Evolutionary conservation across 1,140 invertebrate genomes (phyloP).

Genomic region (Phortica variegata): DNA sequence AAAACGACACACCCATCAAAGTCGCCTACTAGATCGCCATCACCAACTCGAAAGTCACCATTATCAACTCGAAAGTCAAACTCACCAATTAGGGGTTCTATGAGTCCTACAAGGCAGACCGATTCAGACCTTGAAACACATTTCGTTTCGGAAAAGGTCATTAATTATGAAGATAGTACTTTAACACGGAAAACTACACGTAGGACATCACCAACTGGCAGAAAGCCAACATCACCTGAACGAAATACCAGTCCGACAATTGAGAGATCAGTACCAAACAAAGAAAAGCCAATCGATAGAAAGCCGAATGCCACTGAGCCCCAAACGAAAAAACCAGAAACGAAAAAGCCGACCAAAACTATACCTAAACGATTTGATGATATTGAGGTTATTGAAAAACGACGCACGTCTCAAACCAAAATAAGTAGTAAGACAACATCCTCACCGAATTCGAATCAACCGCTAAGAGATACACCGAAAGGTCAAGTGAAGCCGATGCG

Average conservation of each 20-base stretch:
- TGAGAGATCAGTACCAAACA: no score
- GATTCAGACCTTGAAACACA: no score
- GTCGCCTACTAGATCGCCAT: conserved; percentile 10
- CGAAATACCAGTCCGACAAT: conserved; percentile 14
- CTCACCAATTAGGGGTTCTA: no score
- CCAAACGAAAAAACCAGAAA: conserved; percentile 9
- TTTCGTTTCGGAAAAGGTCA: conserved; percentile 35
- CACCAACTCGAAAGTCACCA: conserved; percentile 11
- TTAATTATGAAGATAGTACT: conserved; percentile 31
- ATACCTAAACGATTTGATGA: neutral
- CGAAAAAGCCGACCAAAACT: conserved; percentile 9
- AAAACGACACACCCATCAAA: conserved; percentile 6
- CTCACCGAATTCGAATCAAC: neutral
- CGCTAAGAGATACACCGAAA: no score
- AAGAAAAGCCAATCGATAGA: conserved; percentile 5
- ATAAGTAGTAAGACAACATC: conserved; percentile 23
- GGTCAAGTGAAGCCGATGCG: conserved; percentile 34
- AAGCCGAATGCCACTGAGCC: conserved; percentile 16
- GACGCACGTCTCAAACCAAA: conserved; percentile 26
- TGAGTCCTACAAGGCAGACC: no score
- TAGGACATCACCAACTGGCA: conserved; percentile 1
- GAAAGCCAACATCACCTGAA: neutral
- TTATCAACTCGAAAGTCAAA: neutral
- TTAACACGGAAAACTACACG: conserved; percentile 11
- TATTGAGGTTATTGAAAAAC: conserved; percentile 5